These are phyloP conservation scores for Escarpia spicata DNA, from an alignment of 2,888 invertebrate genomes.

Conservation along the genomic window DNA sequence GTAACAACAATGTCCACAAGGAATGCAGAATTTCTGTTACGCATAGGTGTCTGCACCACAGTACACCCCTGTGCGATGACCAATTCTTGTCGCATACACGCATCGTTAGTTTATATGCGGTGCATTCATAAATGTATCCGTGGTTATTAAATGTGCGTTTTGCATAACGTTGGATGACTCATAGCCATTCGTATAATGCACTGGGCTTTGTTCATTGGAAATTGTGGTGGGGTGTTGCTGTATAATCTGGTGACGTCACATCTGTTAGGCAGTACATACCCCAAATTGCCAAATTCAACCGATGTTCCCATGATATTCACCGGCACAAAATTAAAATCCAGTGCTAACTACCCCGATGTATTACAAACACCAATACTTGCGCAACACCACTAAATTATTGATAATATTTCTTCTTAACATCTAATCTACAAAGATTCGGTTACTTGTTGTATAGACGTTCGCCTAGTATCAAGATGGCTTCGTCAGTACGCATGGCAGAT, in stretches of 20 bases:
- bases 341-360: too few relatives aligned
- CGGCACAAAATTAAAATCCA: too few relatives aligned
- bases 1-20: not conserved
- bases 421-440: too few relatives aligned
- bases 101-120: not conserved
- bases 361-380: not conserved
- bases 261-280: not conserved
- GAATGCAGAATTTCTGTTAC: not conserved
- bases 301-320: too few relatives aligned
- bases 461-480: too few relatives aligned
- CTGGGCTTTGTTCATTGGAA: not conserved
- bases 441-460: too few relatives aligned
- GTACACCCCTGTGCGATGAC: not conserved
- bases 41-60: not conserved
- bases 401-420: too few relatives aligned
- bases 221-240: not conserved
- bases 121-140: not conserved
- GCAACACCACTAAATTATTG: too few relatives aligned
- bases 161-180: not conserved
- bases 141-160: not conserved
- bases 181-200: not conserved
- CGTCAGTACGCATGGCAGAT: too few relatives aligned
- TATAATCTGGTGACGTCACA: not conserved
- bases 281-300: too few relatives aligned
- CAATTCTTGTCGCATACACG: not conserved